Evolutionary conservation across 2,113 vertebrate genomes (phyloP).

Genomic region (Catharus fuscescens): DNA sequence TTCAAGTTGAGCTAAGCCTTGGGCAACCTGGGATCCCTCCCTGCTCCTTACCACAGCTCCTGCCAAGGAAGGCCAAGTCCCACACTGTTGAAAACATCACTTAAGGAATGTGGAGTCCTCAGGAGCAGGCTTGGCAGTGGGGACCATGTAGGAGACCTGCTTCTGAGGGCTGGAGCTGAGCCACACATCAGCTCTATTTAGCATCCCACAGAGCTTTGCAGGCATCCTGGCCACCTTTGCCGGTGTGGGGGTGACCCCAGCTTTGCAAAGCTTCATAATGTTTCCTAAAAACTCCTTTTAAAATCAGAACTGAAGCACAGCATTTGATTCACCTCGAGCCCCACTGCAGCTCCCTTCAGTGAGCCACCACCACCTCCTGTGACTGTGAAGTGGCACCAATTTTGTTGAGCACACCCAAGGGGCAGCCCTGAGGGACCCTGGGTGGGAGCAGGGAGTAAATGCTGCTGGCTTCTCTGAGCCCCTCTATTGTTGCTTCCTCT

Average conservation of each 20-base stretch:
- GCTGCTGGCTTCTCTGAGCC: background rate
- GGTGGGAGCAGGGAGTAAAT: accelerated
- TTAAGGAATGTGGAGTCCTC: background rate
- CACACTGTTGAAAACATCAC: accelerated
- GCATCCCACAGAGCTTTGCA: background rate
- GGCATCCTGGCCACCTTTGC: background rate
- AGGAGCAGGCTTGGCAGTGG: background rate
- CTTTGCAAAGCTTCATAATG: background rate
- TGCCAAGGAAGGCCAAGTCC: accelerated
- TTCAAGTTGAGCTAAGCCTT: background rate
- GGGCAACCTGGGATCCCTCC: background rate
- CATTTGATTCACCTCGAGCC: background rate
- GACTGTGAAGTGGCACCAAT: background rate
- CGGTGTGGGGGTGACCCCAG: background rate
- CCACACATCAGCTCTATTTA: background rate
- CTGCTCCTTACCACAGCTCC: background rate
- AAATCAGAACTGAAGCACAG: background rate
- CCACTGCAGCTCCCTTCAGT: background rate
- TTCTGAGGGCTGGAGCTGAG: background rate
- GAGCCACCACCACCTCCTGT: background rate
- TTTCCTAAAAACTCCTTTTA: background rate
- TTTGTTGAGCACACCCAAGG: background rate
- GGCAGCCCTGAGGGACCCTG: background rate
- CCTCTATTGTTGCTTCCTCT: background rate
- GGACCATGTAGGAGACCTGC: background rate